Base-by-base conservation (phyloP, 2,888 invertebrate species). In the Rhabditoides inermis region DNA sequence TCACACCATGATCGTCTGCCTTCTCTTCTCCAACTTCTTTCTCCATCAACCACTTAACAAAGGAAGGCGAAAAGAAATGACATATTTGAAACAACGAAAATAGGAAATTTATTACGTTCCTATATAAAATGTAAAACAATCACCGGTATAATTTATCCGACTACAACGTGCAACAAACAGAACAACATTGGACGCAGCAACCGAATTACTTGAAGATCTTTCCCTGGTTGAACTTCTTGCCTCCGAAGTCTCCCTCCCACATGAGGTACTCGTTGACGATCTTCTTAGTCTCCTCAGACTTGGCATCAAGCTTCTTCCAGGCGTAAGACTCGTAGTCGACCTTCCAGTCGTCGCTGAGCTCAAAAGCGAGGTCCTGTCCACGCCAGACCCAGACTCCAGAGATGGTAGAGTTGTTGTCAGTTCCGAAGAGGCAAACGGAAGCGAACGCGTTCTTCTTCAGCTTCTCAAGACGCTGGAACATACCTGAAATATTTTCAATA, bases 341-440 rank as follows among this genome's bases (percentile, higher is more conserved):
- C 65, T 68, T 67, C 74, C 74, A 74, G 61, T 74, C 74, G 45
- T 63, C 56, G 63, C 68, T 72, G 64, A 87, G 85, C 63, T 82
- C 76, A 76, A 98, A 98, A 68, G 87, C 94, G 52, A 98, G 84
- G 23, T 89, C 87, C 49, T 88, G 89, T 20, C 95, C 95, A 78
- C 88, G 86, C 95, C 95, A 99, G 68, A 94, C 85, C 95, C 95
- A 99, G 76, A 98, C 82, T 58, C 94, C 98, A 40, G 90, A 89
- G 79, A 98, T 95, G 74, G 85, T 83, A 77, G 87, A 90, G 81
- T 91, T 83, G 79, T 89, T 86, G 81, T 94, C 90, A 48, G 83
- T 83, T 26, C 98, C 95, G 79, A 94, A 95, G 57, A 98, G 83
- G 76, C 88, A 87, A 68, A 88, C 85, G 12, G 91, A 92, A 50